Base-by-base conservation (phyloP, 2,888 invertebrate species). In the Halictus ligatus region DNA sequence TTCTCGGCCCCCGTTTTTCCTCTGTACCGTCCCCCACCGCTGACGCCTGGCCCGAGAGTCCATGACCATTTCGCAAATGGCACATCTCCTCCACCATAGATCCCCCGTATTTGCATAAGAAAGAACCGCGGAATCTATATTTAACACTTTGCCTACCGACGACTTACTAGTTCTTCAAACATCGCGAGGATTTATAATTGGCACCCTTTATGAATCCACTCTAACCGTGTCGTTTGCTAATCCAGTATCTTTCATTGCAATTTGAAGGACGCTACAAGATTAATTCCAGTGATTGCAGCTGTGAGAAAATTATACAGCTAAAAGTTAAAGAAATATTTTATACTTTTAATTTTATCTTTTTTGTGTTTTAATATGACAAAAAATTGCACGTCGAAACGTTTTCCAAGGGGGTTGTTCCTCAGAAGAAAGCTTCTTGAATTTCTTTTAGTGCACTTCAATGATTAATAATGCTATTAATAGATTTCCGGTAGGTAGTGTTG, bases 1-100 rank as follows among this genome's bases (percentile, higher is more conserved):
- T 83, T 84, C 83, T 81, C 78, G 76, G 60, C 80, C 78, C 85
- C 85, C 80, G 67, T 67, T 67, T 67, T 67, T 67, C 67, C 67
- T 67, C 67, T 35, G 35, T 6, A 6, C 35, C 29, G 35, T 15
- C 67, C 35, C 35, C 29, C 35, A 35, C 67, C 35, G 18, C 67
- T 67, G 2, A 18, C 7, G 67, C 67, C n/a, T 67, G 35, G 35
- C 67, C 67, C 71, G 81, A 86, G 84, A 86, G 82, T 84, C 85
- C 87, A 87, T 86, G 85, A 90, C 91, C 86, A 89, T 89, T 88
- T 91, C 89, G 88, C 90, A 86, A 91, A 91, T 87, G 88, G 87
- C 85, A 89, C 89, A 83, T 82, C 86, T 84, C 83, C 79, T 84
- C 85, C 82, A 60, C 89, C 82, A 85, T 87, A 48, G 79, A 83